Evolutionary conservation across 2,797 vertebrate species (phyloP).

Genomic region (Tokudaia tokunoshimensis): DNA sequence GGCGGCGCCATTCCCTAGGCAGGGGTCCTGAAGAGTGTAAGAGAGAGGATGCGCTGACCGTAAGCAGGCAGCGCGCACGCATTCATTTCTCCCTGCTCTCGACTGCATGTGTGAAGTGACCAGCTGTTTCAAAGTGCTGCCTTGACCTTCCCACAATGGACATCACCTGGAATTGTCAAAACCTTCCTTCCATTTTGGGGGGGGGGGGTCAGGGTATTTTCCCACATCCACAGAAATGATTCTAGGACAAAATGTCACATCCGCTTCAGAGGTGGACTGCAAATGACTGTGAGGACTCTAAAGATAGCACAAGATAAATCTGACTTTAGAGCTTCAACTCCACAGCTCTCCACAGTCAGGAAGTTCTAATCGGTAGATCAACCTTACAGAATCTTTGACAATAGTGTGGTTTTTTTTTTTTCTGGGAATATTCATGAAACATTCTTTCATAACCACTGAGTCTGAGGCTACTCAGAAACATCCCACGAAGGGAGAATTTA

Average conservation of each 20-base stretch:
- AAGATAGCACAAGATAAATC: background rate
- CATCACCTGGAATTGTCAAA: background rate
- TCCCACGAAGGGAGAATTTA: background rate
- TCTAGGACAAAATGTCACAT: background rate
- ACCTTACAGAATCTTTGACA: background rate
- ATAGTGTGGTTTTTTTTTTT: background rate
- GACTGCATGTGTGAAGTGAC: background rate
- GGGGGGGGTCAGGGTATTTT: too few relatives aligned
- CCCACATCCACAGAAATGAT: background rate
- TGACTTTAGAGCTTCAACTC: background rate
- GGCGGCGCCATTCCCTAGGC: background rate
- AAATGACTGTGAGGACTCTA: too few relatives aligned
- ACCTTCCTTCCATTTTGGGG: background rate
- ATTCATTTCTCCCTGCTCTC: background rate
- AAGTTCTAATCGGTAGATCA: background rate
- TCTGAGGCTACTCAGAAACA: background rate
- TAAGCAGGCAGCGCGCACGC: too few relatives aligned
- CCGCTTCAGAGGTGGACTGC: background rate
- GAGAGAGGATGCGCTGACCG: too few relatives aligned
- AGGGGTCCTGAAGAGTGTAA: background rate
- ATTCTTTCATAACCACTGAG: background rate
- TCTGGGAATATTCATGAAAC: background rate
- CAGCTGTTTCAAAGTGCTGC: too few relatives aligned
- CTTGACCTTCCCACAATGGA: background rate
- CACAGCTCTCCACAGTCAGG: background rate